Conservation (phyloP, 2,113 vertebrate genomes). For the Paramisgurnus dabryanus region DNA sequence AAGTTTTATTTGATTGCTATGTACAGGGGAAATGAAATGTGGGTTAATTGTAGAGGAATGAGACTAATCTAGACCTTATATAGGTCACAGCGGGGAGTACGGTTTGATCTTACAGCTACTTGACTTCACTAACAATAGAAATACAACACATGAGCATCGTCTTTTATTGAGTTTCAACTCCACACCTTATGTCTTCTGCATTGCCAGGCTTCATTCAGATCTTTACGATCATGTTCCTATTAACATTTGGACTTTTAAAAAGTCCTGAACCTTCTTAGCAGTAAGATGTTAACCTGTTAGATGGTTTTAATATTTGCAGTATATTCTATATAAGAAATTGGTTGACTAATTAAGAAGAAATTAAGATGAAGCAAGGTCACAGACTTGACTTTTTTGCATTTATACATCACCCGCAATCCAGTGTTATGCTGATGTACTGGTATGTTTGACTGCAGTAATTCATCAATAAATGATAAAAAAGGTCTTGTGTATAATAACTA, state of each 20-base stretch:
- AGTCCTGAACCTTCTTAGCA: not conserved
- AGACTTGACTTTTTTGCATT: too few species aligned
- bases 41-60: conserved; percentile 44
- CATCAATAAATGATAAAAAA: too few species aligned
- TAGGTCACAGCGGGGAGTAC: conserved; percentile 14
- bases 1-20: conserved; percentile 28
- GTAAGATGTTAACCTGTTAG: too few species aligned
- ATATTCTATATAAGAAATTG: too few species aligned
- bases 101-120: conserved; percentile 18
- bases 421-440: too few species aligned
- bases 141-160: not conserved
- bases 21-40: conserved; percentile 27
- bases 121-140: conserved; percentile 34
- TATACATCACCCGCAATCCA: too few species aligned
- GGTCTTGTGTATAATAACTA: too few species aligned
- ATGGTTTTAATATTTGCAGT: too few species aligned
- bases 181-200: not conserved
- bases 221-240: not conserved
- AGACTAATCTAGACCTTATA: conserved; percentile 40
- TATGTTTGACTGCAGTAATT: too few species aligned
- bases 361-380: too few species aligned
- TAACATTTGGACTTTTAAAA: not conserved
- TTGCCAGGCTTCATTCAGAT: not conserved
- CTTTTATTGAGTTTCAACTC: not conserved
- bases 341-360: too few species aligned